These are phyloP conservation scores for Phrynocephalus versicolor DNA, from an alignment of 2,113 vertebrate species.

Conservation along the genomic window DNA sequence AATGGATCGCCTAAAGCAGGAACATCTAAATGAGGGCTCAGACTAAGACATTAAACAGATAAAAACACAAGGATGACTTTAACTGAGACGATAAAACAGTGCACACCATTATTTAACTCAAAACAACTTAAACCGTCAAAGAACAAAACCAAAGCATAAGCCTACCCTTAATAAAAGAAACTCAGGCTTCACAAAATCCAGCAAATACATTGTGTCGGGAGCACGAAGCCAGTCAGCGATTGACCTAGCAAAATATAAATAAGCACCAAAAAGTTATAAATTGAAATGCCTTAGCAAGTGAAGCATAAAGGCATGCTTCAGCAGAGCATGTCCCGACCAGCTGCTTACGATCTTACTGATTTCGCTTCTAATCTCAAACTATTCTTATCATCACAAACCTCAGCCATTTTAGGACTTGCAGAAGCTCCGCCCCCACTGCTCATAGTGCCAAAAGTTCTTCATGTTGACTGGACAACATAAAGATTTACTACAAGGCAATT, in stretches of 20 bases:
- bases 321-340: not conserved
- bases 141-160: constrained; percentile 7
- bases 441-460: not conserved
- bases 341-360: not conserved
- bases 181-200: constrained; percentile 98
- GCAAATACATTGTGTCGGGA: constrained; percentile 95
- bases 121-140: rapidly evolving
- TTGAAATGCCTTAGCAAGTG: not conserved
- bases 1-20: not conserved
- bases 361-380: not conserved
- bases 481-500: not conserved
- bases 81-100: not conserved
- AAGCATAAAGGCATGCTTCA: not conserved
- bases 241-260: constrained; percentile 76
- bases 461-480: not conserved
- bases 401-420: not conserved
- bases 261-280: not conserved
- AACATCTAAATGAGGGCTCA: not conserved
- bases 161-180: constrained; percentile 94
- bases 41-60: not conserved
- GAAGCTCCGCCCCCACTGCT: not conserved
- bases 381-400: not conserved
- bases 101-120: not conserved
- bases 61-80: not conserved
- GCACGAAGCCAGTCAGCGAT: constrained; percentile 97